Conservation (phyloP, 2,113 vertebrate species). For the Thalassarche chlororhynchos region DNA sequence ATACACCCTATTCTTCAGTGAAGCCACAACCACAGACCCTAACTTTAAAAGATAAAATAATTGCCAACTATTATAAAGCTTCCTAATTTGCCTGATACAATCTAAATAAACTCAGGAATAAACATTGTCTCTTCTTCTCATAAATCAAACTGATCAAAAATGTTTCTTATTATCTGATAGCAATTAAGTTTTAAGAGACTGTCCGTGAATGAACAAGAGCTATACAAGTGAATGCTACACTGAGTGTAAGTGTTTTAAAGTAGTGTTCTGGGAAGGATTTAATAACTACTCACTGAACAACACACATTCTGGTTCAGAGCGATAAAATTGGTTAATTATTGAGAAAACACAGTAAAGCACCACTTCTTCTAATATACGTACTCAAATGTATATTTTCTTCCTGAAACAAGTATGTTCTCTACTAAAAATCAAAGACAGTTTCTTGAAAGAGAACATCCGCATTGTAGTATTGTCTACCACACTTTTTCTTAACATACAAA, state of each 20-base stretch:
- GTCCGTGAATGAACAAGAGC: neutral
- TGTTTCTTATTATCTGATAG: neutral
- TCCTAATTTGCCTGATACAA: neutral
- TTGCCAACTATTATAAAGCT: neutral
- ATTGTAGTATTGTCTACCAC: neutral
- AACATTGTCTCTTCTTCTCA: neutral
- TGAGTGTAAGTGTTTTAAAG: neutral
- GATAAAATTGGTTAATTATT: neutral
- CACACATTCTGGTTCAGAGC: neutral
- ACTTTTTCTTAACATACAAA: neutral
- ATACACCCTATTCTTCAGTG: fast-evolving
- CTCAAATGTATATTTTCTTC: neutral
- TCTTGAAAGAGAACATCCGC: neutral
- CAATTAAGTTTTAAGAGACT: neutral
- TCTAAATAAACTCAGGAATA: neutral
- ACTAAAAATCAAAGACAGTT: neutral
- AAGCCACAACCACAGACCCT: neutral
- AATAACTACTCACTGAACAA: neutral
- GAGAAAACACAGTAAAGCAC: neutral
- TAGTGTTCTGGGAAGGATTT: neutral
- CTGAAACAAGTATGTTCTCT: neutral
- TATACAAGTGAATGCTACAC: neutral
- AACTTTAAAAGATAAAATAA: neutral
- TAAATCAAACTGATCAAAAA: neutral
- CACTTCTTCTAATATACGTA: neutral